Evolutionary conservation across 2,797 vertebrate genomes (phyloP).

Genomic region (Poeciliopsis presidionis): DNA sequence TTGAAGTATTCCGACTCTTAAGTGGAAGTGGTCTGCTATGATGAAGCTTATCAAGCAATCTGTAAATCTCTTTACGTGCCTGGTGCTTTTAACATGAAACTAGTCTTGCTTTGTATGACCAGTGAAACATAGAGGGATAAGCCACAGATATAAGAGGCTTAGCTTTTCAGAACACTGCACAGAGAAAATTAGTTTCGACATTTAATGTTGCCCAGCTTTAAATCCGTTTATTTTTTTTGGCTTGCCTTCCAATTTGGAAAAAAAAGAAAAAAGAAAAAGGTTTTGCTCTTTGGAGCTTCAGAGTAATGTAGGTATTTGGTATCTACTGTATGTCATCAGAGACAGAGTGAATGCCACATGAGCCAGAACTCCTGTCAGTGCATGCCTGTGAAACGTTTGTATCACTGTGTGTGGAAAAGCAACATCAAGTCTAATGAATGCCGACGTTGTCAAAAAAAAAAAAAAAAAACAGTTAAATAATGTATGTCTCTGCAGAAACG

Average conservation of each 20-base stretch:
- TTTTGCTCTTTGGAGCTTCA: too few relatives aligned
- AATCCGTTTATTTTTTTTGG: background rate
- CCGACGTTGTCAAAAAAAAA: too few relatives aligned
- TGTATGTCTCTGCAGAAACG: background rate
- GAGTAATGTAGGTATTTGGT: background rate
- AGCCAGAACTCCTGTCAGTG: constrained; percentile 1
- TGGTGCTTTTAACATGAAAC: background rate
- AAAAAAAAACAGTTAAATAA: background rate
- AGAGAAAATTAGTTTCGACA: background rate
- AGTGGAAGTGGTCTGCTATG: background rate
- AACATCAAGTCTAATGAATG: background rate
- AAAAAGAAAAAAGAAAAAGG: too few relatives aligned
- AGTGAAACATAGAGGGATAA: background rate
- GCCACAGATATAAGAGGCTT: background rate
- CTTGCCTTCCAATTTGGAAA: too few relatives aligned
- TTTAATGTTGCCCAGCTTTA: background rate
- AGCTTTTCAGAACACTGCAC: background rate
- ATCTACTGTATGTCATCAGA: background rate
- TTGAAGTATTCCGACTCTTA: background rate
- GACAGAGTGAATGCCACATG: background rate
- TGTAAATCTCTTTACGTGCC: background rate
- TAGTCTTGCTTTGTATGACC: background rate
- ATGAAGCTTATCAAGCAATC: background rate
- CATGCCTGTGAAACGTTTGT: background rate
- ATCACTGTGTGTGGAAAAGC: background rate